phyloP scores from a whole-genome alignment of 2,113 vertebrate species.

The Bothrops jararaca region DNA sequence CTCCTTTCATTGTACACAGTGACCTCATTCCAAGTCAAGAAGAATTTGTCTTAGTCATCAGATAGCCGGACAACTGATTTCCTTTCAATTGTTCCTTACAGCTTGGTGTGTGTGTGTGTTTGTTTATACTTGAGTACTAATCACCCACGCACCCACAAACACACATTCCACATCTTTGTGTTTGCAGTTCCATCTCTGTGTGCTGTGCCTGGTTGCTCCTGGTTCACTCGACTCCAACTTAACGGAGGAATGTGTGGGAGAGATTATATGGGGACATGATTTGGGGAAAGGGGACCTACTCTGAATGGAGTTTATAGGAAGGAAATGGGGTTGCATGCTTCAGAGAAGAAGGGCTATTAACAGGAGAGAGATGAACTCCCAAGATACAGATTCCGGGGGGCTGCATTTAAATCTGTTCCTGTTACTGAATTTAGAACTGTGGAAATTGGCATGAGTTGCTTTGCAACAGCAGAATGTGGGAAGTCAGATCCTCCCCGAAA shows the following conservation, averaged over 20 bases:
- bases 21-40: conserved; percentile 2
- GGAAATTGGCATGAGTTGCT: background rate
- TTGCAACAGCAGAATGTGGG: background rate
- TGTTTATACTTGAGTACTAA: conserved; percentile 40
- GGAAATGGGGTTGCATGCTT: conserved; percentile 23
- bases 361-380: conserved; percentile 4
- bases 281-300: conserved; percentile 20
- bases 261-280: conserved; percentile 46
- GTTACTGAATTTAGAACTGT: background rate
- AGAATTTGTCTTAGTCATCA: conserved; percentile 36
- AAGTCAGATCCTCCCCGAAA: too few species aligned
- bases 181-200: conserved; percentile 12
- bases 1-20: background rate
- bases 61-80: conserved; percentile 38
- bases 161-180: conserved; percentile 36
- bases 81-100: conserved; percentile 34
- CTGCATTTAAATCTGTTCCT: background rate
- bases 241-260: conserved; percentile 39
- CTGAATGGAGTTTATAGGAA: conserved; percentile 19
- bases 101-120: conserved; percentile 45
- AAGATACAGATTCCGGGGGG: background rate
- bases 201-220: conserved; percentile 25
- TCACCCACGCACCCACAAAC: conserved; percentile 26
- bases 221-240: conserved; percentile 21
- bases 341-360: background rate